A percentile compares a stretch with the other conserved stretches of the same genome.
These are phyloP conservation scores for Cephus cinctus DNA, from an alignment of 1,140 invertebrate genomes.

Conservation along the genomic window DNA sequence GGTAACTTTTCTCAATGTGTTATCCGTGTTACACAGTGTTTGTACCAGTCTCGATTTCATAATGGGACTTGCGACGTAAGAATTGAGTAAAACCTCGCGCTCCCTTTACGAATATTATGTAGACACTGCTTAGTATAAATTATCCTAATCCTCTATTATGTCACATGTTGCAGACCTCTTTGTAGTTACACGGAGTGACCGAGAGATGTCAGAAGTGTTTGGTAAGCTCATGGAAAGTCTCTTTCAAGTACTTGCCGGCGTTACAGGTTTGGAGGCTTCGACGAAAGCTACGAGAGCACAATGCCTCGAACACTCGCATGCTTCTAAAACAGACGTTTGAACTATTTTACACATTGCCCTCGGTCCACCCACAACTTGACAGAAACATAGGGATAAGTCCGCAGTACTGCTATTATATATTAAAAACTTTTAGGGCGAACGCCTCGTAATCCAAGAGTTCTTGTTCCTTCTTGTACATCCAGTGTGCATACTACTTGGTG, in stretches of 20 bases:
- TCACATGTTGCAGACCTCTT: constrained; percentile 59
- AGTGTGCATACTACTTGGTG: not conserved
- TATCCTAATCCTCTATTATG: not conserved
- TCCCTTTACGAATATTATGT: not conserved
- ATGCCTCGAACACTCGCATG: constrained; percentile 39
- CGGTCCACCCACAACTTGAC: constrained; percentile 8
- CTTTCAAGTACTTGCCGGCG: constrained; percentile 63
- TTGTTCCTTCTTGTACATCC: not conserved
- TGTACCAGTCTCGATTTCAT: not conserved
- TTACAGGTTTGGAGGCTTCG: constrained; percentile 56
- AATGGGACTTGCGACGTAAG: not conserved
- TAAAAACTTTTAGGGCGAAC: not conserved
- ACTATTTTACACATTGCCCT: constrained; percentile 11
- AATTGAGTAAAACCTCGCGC: not conserved
- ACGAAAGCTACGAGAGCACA: constrained; percentile 42
- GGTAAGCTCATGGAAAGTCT: constrained; percentile 65
- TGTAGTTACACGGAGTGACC: constrained; percentile 62
- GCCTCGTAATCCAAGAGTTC: constrained; percentile 1
- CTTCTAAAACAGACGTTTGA: constrained; percentile 40
- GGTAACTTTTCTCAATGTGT: constrained; percentile 49
- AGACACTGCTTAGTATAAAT: constrained; percentile 4
- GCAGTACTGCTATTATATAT: not conserved
- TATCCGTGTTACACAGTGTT: not conserved
- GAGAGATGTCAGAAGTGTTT: constrained; percentile 66
- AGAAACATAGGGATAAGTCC: not conserved